Conservation (phyloP, 2,113 vertebrate genomes). For the Gambusia affinis region DNA sequence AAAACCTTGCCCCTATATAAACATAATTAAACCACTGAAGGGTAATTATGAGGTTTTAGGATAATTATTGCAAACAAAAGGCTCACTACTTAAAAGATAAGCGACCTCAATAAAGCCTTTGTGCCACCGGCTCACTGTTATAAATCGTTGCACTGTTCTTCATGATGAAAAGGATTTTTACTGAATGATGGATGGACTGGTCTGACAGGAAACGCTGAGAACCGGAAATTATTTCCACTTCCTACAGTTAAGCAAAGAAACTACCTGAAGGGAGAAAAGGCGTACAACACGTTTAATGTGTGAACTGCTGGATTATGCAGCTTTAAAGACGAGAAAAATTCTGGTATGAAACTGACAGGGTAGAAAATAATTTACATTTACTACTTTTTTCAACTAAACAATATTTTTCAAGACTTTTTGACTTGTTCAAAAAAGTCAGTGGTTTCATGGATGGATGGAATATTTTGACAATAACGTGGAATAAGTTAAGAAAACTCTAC, state of each 20-base stretch:
- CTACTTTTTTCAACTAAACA: no score
- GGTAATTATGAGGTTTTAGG: neutral
- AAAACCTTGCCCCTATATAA: neutral
- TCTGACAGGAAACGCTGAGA: neutral
- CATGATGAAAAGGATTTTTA: neutral
- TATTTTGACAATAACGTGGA: neutral
- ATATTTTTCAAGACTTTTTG: no score
- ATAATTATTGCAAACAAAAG: conserved; percentile 10
- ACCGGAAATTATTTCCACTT: neutral
- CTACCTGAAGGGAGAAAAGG: neutral
- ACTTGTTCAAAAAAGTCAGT: no score
- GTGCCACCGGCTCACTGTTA: neutral
- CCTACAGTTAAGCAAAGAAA: conserved; percentile 1
- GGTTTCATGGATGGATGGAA: neutral
- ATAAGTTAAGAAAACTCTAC: no score
- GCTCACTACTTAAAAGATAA: neutral
- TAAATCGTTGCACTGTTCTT: no score
- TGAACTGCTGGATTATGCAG: neutral
- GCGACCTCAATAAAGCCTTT: neutral
- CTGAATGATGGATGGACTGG: neutral
- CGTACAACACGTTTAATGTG: no score
- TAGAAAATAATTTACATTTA: no score
- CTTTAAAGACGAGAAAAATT: neutral
- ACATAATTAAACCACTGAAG: neutral
- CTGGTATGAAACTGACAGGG: neutral